phyloP scores from a whole-genome alignment of 2,888 invertebrate genomes.

The Trissonchulus latispiculum region DNA sequence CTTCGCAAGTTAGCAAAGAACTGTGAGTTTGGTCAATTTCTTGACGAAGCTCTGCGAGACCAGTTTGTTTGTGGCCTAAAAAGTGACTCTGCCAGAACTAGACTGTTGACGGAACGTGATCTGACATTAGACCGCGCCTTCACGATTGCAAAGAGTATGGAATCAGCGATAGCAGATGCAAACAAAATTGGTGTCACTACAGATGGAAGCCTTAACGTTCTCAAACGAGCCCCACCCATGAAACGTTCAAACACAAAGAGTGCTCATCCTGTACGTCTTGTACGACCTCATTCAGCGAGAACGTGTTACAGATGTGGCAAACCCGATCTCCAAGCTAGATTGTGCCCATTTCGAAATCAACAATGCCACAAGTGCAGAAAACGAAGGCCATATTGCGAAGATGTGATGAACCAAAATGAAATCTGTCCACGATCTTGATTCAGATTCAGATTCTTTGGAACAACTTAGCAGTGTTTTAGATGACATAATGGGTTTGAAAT shows the following conservation, averaged over 20 bases:
- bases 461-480: neutral
- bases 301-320: neutral
- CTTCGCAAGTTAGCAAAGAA: neutral
- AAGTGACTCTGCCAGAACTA: neutral
- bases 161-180: neutral
- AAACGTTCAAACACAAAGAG: too few species aligned
- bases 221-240: too few species aligned
- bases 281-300: too few species aligned
- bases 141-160: neutral
- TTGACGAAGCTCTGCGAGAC: neutral
- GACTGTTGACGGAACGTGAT: neutral
- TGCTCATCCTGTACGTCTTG: too few species aligned
- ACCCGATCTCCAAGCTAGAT: neutral
- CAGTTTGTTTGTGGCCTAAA: neutral
- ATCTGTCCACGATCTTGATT: neutral
- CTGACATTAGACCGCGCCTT: neutral
- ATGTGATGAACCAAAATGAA: conserved; percentile 1
- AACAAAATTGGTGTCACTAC: neutral
- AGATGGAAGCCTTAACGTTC: too few species aligned
- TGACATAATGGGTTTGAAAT: neutral
- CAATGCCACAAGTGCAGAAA: conserved; percentile 21
- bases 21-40: neutral
- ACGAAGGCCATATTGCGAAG: conserved; percentile 20
- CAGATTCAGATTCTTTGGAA: neutral
- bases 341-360: conserved; percentile 18